Evolutionary conservation across 1,140 invertebrate species (phyloP), one percentile per base, ranked within the genome.

Genomic region (Drosophila bifasciata): DNA sequence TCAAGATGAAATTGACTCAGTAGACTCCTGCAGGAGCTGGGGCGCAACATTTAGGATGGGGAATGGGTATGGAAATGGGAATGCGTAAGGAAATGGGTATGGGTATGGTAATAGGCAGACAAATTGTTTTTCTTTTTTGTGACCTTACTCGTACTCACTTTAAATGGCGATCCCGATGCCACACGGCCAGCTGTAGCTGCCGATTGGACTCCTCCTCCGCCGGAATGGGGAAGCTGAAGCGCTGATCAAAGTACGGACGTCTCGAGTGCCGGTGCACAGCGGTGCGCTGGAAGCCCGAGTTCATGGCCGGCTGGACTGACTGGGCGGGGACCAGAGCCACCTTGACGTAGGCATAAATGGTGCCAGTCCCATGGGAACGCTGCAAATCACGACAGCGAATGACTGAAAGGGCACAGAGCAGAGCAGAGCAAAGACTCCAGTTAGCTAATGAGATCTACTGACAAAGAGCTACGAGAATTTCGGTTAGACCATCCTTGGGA

Each of bases 331-430:
- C 39, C 49, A 91, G 52, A 0, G 89, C 76, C 50, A 91, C 90
- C 63, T 93, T 93, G n/a, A 93, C 92, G 72, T 93, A 93, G 28
- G 93, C 92, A 76, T 93, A 93, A 9, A 93, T 76, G 46, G 81
- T 76, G 43, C 86, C 80, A 52, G 80, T 76, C 51, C 89, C 91
- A 63, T 92, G 91, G 0, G 79, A 50, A 39, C 92, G 90, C 50
- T 89, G 89, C 25, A 93, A 61, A 60, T 93, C 92, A 41, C 90
- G 84, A 62, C 92, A 93, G 23, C 92, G 90, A 60, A 93, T 91
- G 72, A 93, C 93, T 93, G 49, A 11, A 61, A 45, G 1, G 3
- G 21, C 3, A 73, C 39, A 81, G 32, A 43, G 17, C 49, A 13
- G 13, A 25, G 17, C n/a, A n/a, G n/a, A n/a, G n/a, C n/a, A n/a